phyloP scores from a whole-genome alignment of 2,888 invertebrate genomes.

The Diachrysia chrysitis region DNA sequence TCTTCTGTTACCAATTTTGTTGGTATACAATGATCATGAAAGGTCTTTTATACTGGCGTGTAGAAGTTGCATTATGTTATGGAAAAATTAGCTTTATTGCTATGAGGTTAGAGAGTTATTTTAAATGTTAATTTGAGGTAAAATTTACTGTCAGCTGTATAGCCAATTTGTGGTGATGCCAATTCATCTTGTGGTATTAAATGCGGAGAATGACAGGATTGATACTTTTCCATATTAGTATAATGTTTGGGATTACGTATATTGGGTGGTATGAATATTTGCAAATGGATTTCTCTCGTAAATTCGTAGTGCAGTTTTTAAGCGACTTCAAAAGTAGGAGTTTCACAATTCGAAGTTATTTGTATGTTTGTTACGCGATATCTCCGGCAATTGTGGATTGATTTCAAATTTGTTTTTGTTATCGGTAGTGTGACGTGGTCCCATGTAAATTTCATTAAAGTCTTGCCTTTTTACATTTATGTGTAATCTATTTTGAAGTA shows the following conservation, averaged over 20 bases:
- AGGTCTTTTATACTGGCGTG: conserved; percentile 48
- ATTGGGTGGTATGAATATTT: conserved; percentile 58
- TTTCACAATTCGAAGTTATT: too few relatives aligned
- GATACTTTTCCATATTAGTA: conserved; percentile 70
- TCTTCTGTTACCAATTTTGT: neutral
- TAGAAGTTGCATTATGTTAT: too few relatives aligned
- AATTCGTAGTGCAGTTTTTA: neutral
- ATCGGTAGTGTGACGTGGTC: too few relatives aligned
- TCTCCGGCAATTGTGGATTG: too few relatives aligned
- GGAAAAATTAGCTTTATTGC: conserved; percentile 25
- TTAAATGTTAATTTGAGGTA: conserved; percentile 44
- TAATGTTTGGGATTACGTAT: conserved; percentile 60
- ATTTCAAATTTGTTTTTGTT: too few relatives aligned
- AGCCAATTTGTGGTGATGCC: conserved; percentile 80
- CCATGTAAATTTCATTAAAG: too few relatives aligned
- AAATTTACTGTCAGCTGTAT: conserved; percentile 68
- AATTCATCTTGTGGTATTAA: conserved; percentile 82
- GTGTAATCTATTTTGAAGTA: too few relatives aligned
- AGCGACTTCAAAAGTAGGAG: too few relatives aligned
- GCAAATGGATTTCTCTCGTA: neutral
- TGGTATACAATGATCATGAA: neutral
- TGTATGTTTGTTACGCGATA: too few relatives aligned
- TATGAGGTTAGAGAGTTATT: conserved; percentile 40
- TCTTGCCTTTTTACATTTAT: too few relatives aligned
- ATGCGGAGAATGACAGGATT: conserved; percentile 71